Evolutionary conservation across 1,140 invertebrate species (phyloP), one percentile per base, ranked within the genome.

Genomic region (Galleria mellonella): DNA sequence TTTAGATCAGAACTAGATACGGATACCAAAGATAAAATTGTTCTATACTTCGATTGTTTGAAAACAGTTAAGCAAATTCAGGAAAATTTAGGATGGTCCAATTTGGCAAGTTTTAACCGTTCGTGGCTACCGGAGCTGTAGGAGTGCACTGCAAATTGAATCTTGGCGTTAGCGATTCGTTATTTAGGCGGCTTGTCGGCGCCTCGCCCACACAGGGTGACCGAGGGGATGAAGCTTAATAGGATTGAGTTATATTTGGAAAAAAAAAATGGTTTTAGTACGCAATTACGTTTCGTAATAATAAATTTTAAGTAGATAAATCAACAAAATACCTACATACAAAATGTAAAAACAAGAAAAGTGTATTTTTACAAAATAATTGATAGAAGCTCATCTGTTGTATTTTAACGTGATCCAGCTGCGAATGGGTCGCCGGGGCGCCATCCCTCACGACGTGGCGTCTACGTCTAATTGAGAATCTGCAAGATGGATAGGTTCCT

Each of bases 101-200:
- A 51, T 60, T 62, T 62, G 52, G 52, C 52, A 58, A 47, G 46
- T 59, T 55, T 52, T 46, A 51, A 48, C 47, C 43, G 39, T 32
- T 47, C 30, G 39, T 27, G 42, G 44, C 27, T 50, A 57, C 42
- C 48, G 47, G 47, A 36, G 29, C 37, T n/a, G 49, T 47, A 53
- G 55, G 43, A 63, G 52, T 49, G 61, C 52, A 53, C 47, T 43
- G 56, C 51, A 60, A 56, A 64, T 64, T 60, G 51, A 64, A 60
- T 64, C 48, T 64, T 60, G 61, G 61, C 56, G 53, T 44, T 14
- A 30, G 45, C 41, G 28, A 42, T 51, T 54, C 43, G 51, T 60
- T 64, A 60, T 55, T 63, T 56, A 56, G 61, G 55, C 60, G 47
- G 47, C 7, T 42, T 56, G 60, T 56, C 60, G 46, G 47, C 31